A percentile compares a stretch with the other conserved stretches of the same genome.
Conservation (phyloP, 2,888 invertebrate species). For the Macaria liturata region DNA sequence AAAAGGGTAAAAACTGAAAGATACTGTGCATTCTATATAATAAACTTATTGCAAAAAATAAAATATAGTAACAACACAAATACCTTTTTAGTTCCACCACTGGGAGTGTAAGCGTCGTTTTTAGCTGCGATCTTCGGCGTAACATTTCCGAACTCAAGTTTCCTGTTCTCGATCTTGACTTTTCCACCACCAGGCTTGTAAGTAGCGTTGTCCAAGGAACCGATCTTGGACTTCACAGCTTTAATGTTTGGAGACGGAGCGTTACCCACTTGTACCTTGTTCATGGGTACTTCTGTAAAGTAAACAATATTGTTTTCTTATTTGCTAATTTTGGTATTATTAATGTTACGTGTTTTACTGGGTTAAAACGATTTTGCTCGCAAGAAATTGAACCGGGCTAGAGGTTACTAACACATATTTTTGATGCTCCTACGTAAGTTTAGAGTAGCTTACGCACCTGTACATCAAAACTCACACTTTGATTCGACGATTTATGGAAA, state of each 20-base stretch:
- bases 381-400: neutral
- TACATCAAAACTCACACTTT: too few species aligned
- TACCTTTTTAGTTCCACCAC: conserved; percentile 96
- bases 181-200: conserved; percentile 95
- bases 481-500: too few species aligned
- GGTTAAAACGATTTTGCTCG: conserved; percentile 1
- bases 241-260: conserved; percentile 96
- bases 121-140: conserved; percentile 95
- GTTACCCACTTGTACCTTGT: conserved; percentile 95
- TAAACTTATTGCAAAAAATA: too few species aligned
- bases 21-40: too few species aligned
- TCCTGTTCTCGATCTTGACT: conserved; percentile 93
- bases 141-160: conserved; percentile 92
- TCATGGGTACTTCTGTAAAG: conserved; percentile 92
- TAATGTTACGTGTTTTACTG: conserved; percentile 4
- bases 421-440: neutral
- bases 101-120: conserved; percentile 93
- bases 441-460: neutral
- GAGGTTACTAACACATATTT: neutral
- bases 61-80: conserved; percentile 4
- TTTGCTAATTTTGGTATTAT: too few species aligned
- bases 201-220: conserved; percentile 94
- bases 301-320: too few species aligned
- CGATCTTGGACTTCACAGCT: conserved; percentile 95
- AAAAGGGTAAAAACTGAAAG: too few species aligned